These are phyloP conservation scores for Dermatemys mawii DNA, from an alignment of 2,113 vertebrate genomes.

Conservation along the genomic window DNA sequence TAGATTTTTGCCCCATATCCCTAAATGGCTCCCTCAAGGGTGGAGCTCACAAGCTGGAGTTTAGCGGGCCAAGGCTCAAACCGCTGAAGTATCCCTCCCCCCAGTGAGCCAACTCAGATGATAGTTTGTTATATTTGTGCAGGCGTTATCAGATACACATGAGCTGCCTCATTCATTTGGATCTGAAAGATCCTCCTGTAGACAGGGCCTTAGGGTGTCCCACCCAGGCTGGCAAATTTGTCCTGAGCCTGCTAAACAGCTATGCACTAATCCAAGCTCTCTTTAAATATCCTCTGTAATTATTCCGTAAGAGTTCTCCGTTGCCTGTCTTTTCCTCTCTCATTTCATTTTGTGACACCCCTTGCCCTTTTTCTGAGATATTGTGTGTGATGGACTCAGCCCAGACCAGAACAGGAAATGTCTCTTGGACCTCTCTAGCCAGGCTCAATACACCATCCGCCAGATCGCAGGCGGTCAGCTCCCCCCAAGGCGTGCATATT, in stretches of 20 bases:
- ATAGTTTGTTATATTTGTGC: not conserved
- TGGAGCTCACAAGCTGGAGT: too few species aligned
- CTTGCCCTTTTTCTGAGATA: not conserved
- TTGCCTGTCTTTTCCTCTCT: not conserved
- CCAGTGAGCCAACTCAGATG: accelerated
- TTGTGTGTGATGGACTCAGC: slow-evolving; percentile 49
- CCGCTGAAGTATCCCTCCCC: too few species aligned
- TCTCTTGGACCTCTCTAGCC: not conserved
- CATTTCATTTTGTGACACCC: slow-evolving; percentile 4
- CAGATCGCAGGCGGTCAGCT: not conserved
- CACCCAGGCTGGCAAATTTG: slow-evolving; percentile 41
- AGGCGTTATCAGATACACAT: not conserved
- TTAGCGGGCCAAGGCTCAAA: too few species aligned
- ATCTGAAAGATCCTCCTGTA: not conserved
- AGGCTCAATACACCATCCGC: not conserved
- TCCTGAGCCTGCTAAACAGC: not conserved
- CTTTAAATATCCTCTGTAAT: slow-evolving; percentile 13
- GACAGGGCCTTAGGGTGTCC: slow-evolving; percentile 2
- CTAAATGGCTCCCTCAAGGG: too few species aligned
- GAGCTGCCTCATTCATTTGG: not conserved
- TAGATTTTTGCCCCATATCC: too few species aligned
- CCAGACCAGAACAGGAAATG: slow-evolving; percentile 41
- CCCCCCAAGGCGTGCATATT: not conserved
- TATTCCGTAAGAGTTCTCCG: not conserved
- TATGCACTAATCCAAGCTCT: not conserved